Base-by-base conservation (phyloP, 2,113 vertebrate genomes). In the Lepisosteus oculatus region DNA sequence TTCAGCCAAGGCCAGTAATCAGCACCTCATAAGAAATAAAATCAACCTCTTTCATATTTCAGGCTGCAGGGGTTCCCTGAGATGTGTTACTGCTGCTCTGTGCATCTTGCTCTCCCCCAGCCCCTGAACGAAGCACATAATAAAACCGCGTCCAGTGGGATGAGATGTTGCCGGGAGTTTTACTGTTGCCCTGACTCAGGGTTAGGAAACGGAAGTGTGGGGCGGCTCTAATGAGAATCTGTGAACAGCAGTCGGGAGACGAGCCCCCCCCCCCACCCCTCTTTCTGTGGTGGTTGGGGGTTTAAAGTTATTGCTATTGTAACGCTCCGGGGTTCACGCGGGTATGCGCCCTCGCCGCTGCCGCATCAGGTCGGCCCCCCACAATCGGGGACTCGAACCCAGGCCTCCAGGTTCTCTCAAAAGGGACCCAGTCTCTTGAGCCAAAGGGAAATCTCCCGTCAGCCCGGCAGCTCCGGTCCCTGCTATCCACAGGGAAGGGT, bases 21-120 rank as follows among this genome's bases (percentile, higher is more conserved):
- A 79, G 82, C 78, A 81, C 79, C 74, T 84, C 54, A 74, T 75
- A 71, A 81, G 85, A 90, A 88, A 84, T 85, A 85, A 91, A 91
- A 91, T 88, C 90, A 87, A 87, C 90, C 85, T 83, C 78, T 85
- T 88, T 89, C 84, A 87, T 88, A 86, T 85, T 77, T 78, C 70
- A 85, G 77, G 41, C 71, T 78, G 74, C 29, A 29, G 57, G 55
- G 76, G 8, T 42, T 44, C 3, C 12, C 15, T 54, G 73, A 70
- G 73, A 12, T 67, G 72, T 71, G 84, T 77, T 80, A n/a, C 68
- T 76, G 77, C 74, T 45, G 77, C 76, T 76, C 81, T 78, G 76
- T 3, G 51, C 14, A 15, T 4, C 17, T 29, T 29, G 17, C 17
- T 29, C 74, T 72, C 76, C 75, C 73, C 78, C 70, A 8, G 59